Percentiles rank a stretch among this genome's conserved stretches.
Evolutionary conservation across 2,113 vertebrate genomes (phyloP).

Genomic region (Toxostoma redivivum): DNA sequence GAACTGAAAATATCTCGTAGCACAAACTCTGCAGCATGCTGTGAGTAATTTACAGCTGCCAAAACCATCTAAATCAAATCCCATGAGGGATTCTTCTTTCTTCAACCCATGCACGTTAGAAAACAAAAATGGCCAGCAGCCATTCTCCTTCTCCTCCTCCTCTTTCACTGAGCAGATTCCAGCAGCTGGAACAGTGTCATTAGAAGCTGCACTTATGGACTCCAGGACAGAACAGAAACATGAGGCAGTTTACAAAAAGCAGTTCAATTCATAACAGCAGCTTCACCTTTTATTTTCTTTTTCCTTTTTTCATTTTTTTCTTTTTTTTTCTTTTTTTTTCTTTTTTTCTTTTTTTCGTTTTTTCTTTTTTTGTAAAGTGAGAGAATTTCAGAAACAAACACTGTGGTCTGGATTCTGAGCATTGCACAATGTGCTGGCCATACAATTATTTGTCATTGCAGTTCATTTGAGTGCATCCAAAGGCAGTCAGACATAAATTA

Average conservation of each 20-base stretch:
- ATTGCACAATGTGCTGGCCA: not conserved
- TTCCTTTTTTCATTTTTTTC: rapidly evolving
- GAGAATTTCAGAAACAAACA: not conserved
- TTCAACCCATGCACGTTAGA: constrained; percentile 18
- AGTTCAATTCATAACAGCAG: not conserved
- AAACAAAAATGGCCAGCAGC: constrained; percentile 60
- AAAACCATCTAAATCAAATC: constrained; percentile 59
- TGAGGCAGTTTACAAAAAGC: not conserved
- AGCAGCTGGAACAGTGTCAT: constrained; percentile 47
- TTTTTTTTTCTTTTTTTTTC: rapidly evolving
- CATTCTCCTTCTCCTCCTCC: constrained; percentile 21
- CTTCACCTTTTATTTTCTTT: rapidly evolving
- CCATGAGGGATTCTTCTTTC: constrained; percentile 48
- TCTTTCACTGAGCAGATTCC: constrained; percentile 14
- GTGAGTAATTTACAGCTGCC: constrained; percentile 68
- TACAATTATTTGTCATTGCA: not conserved
- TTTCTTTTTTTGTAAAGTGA: not conserved
- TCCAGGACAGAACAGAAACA: not conserved
- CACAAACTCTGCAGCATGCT: constrained; percentile 50
- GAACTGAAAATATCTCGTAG: constrained; percentile 60
- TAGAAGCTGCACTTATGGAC: not conserved
- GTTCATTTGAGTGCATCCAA: not conserved
- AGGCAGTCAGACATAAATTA: not conserved
- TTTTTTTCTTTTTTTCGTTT: rapidly evolving
- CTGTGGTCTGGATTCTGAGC: not conserved